phyloP scores from a whole-genome alignment of 2,113 vertebrate species.

The Scatophagus argus region DNA sequence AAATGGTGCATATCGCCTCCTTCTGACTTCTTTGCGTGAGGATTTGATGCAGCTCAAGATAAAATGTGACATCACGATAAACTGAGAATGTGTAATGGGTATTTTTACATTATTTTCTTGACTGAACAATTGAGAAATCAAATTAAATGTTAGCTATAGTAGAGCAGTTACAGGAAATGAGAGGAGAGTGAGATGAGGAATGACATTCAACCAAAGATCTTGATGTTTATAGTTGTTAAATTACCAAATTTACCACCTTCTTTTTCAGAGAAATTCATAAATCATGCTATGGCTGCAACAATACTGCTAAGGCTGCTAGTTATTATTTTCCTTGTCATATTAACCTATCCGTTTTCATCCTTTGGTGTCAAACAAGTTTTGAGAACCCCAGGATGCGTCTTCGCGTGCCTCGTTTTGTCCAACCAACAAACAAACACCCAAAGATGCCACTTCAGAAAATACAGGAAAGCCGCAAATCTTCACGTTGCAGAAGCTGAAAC shows the following conservation, averaged over 20 bases:
- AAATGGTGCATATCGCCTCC: neutral
- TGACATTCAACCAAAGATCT: neutral
- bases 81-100: too few relatives aligned
- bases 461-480: neutral
- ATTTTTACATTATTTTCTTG: neutral
- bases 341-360: too few relatives aligned
- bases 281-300: neutral
- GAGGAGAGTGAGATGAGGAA: too few relatives aligned
- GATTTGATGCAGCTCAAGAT: neutral
- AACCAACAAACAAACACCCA: neutral
- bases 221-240: neutral
- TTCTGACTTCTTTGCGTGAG: neutral
- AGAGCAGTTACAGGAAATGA: too few relatives aligned
- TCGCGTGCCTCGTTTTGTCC: neutral
- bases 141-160: too few relatives aligned
- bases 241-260: neutral
- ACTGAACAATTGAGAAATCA: too few relatives aligned
- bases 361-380: neutral
- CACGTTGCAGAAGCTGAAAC: neutral
- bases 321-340: too few relatives aligned
- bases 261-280: constrained; percentile 1
- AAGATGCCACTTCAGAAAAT: neutral
- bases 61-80: too few relatives aligned
- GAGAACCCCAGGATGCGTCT: neutral
- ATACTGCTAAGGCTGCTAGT: neutral